These are phyloP conservation scores for Clavelina lepadiformis DNA, from an alignment of 23 tunicate genomes.

Conservation along the genomic window DNA sequence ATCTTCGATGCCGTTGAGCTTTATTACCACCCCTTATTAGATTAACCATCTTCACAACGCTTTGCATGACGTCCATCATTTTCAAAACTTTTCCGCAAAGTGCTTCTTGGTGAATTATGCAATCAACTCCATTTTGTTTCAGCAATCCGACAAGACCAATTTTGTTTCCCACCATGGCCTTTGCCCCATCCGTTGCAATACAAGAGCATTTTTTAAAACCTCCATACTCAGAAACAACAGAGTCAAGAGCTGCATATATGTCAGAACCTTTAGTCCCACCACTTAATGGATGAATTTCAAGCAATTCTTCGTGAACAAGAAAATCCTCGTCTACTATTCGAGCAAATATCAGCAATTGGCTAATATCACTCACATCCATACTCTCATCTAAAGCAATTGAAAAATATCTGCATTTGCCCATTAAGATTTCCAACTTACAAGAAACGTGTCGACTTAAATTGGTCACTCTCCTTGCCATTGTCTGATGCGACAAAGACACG, in stretches of 20 bases:
- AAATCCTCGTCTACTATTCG: slow-evolving; percentile 14
- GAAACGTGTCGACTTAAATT: slow-evolving; percentile 7
- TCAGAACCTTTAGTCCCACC: slow-evolving; percentile 18
- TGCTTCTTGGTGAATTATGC: slow-evolving; percentile 26
- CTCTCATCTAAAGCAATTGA: slow-evolving; percentile 21
- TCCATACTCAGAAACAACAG: slow-evolving; percentile 18
- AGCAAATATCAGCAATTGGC: slow-evolving; percentile 15
- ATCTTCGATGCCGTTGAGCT: slow-evolving; percentile 12
- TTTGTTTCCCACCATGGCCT: slow-evolving; percentile 9
- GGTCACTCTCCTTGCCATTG: slow-evolving; percentile 11
- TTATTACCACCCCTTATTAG: slow-evolving; percentile 18
- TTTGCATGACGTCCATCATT: slow-evolving; percentile 18
- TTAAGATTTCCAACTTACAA: slow-evolving; percentile 13
- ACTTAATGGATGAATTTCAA: slow-evolving; percentile 5
- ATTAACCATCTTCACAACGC: slow-evolving; percentile 12
- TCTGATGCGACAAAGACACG: slow-evolving; percentile 21
- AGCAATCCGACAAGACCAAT: slow-evolving; percentile 11
- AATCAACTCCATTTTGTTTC: slow-evolving; percentile 2
- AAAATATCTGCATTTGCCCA: slow-evolving; percentile 19
- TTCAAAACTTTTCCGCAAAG: slow-evolving; percentile 27
- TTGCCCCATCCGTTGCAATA: slow-evolving; percentile 2
- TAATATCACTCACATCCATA: slow-evolving; percentile 15
- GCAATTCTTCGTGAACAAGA: slow-evolving; percentile 14
- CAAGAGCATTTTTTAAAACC: slow-evolving; percentile 9
- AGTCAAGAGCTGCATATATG: slow-evolving; percentile 8